Evolutionary conservation across 2,797 vertebrate genomes (phyloP).

Genomic region (Scarus forsteni): DNA sequence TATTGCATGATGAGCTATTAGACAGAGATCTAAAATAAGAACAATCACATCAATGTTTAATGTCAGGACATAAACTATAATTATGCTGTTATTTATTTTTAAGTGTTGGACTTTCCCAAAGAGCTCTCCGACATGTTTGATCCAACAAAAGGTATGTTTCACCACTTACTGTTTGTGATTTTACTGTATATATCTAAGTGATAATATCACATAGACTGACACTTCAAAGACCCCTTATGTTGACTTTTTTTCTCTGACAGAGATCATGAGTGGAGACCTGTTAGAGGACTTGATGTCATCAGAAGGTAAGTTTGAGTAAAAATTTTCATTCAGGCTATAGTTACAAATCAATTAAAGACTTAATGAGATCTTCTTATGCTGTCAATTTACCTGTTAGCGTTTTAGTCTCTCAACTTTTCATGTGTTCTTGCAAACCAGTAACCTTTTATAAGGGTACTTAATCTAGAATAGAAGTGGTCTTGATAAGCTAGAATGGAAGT

Average conservation of each 20-base stretch:
- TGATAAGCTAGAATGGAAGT: too few species aligned
- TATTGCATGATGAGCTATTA: too few species aligned
- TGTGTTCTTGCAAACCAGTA: too few species aligned
- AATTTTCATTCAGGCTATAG: not conserved
- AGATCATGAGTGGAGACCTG: slow-evolving; percentile 94
- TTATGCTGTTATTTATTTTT: slow-evolving; percentile 24
- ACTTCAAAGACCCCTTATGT: not conserved
- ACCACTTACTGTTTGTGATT: too few species aligned
- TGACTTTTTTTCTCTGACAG: slow-evolving; percentile 73
- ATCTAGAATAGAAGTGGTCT: too few species aligned
- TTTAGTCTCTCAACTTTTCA: too few species aligned
- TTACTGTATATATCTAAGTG: too few species aligned
- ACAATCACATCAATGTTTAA: not conserved
- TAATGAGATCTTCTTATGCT: too few species aligned
- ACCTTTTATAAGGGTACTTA: too few species aligned
- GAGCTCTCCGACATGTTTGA: slow-evolving; percentile 98
- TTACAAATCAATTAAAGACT: too few species aligned
- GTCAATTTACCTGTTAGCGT: too few species aligned
- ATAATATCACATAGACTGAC: not conserved
- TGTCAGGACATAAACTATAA: not conserved
- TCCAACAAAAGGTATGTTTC: slow-evolving; percentile 91
- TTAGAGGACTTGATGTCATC: slow-evolving; percentile 98
- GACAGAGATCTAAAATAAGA: not conserved
- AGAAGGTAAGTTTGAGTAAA: slow-evolving; percentile 87
- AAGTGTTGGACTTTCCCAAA: slow-evolving; percentile 96